phyloP scores from a whole-genome alignment of 2,113 vertebrate species.

The Pollimyrus isidori region DNA sequence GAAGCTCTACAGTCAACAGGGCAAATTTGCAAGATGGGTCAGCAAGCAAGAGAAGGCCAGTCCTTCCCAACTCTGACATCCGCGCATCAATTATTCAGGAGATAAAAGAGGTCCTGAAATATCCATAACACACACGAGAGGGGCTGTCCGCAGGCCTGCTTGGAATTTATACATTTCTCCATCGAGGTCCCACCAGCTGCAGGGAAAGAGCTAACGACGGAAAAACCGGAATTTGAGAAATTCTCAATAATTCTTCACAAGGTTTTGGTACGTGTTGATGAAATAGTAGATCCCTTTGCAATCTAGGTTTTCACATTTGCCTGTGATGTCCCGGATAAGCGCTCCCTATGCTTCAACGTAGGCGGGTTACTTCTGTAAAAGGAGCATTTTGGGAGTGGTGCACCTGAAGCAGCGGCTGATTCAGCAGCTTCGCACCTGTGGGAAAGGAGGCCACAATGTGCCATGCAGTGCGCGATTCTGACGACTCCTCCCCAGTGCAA shows the following conservation, averaged over 20 bases:
- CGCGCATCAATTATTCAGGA: slow-evolving; percentile 7
- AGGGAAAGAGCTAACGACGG: background rate
- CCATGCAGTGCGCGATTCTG: background rate
- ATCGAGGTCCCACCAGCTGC: background rate
- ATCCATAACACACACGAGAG: background rate
- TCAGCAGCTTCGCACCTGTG: background rate
- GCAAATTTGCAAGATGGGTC: background rate
- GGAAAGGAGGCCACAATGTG: background rate
- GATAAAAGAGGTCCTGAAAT: slow-evolving; percentile 14
- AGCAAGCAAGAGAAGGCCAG: background rate
- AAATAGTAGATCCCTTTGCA: background rate
- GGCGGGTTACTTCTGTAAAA: background rate
- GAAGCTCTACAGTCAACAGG: background rate
- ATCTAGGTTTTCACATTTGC: background rate
- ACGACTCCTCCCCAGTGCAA: background rate
- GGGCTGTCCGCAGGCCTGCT: background rate
- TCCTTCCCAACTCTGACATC: background rate
- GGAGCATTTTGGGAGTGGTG: background rate
- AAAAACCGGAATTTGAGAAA: background rate
- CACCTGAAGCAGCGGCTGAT: background rate
- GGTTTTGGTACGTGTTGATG: background rate
- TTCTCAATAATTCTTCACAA: background rate
- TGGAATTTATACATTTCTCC: background rate
- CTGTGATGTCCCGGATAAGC: background rate
- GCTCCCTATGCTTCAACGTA: background rate